Evolutionary conservation across 2,888 invertebrate genomes (phyloP), one percentile per base, ranked within the genome.

Genomic region (Athrips mouffetella): DNA sequence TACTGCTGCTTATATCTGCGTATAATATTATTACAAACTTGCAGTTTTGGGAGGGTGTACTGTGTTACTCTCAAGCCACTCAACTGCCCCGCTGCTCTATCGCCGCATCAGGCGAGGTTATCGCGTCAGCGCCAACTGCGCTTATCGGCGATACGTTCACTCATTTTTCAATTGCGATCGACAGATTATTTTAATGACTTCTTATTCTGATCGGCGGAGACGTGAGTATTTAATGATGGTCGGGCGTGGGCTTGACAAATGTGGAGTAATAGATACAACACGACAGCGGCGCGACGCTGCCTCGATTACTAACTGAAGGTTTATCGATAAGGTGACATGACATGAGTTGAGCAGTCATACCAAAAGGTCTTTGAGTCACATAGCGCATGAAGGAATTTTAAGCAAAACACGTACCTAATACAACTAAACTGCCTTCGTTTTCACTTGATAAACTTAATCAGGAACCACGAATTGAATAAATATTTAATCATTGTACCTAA

Each of bases 131-230:
- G 13, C 27, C 29, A 8, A 21, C 11, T 18, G 18, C 18, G 18
- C 10, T 35, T 37, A 37, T 37, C 37, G 11, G 10, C 15, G 11
- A 29, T 29, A 42, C 42, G 25, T 7, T 23, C 25, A 15, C 29
- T 42, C 42, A 29, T 42, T 16, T 29, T 29, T 42, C 42, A 42
- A 42, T 29, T 16, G 15, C 29, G 42, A 42, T 42, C 15, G 42
- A 37, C 25, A 42, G 42, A 42, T 42, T 29, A 42, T 42, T 42
- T 29, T 42, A 42, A 42, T 42, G 42, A 42, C 29, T 42, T 18
- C 42, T 29, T 29, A 11, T 21, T 37, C 37, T 20, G 21, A 31
- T 31, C 31, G n/a, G 37, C 31, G n/a, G 37, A 21, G 37, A 37
- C 37, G 21, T 11, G 20, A 20, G 37, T 37, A 21, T 37, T 37